Percentiles rank a stretch among this genome's conserved stretches.
Evolutionary conservation across 2,888 invertebrate species (phyloP).

Genomic region (Sphaerophoria taeniata): DNA sequence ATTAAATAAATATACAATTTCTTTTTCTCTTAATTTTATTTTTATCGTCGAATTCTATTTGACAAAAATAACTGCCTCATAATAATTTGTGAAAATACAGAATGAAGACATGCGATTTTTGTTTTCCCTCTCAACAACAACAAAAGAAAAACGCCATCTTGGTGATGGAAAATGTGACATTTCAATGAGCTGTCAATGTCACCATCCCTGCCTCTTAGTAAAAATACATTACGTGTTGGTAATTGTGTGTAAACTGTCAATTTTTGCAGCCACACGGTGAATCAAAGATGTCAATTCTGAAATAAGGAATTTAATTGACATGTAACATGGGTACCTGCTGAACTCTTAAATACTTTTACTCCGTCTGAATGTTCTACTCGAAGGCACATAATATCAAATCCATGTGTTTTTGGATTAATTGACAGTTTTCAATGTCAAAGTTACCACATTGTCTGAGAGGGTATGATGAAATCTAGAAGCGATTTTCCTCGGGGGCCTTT

Average conservation of each 20-base stretch:
- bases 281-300: slow-evolving; percentile 17
- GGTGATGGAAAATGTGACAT: slow-evolving; percentile 18
- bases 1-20: slow-evolving; percentile 7
- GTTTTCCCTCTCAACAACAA: too few species aligned
- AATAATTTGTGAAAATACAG: slow-evolving; percentile 11
- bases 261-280: not conserved
- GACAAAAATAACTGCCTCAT: slow-evolving; percentile 1
- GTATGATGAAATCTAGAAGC: too few species aligned
- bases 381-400: too few species aligned
- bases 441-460: too few species aligned
- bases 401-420: too few species aligned
- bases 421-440: too few species aligned
- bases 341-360: too few species aligned
- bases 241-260: not conserved
- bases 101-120: slow-evolving; percentile 4
- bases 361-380: too few species aligned
- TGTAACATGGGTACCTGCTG: slow-evolving; percentile 1
- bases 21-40: not conserved
- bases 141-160: not conserved
- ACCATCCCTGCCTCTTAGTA: not conserved
- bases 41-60: slow-evolving; percentile 17
- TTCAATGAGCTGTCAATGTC: slow-evolving; percentile 16
- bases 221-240: not conserved
- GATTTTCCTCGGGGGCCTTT: not conserved
- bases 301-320: slow-evolving; percentile 16